Evolutionary conservation across 1,140 invertebrate genomes (phyloP).

Genomic region (Bactericera cockerelli): DNA sequence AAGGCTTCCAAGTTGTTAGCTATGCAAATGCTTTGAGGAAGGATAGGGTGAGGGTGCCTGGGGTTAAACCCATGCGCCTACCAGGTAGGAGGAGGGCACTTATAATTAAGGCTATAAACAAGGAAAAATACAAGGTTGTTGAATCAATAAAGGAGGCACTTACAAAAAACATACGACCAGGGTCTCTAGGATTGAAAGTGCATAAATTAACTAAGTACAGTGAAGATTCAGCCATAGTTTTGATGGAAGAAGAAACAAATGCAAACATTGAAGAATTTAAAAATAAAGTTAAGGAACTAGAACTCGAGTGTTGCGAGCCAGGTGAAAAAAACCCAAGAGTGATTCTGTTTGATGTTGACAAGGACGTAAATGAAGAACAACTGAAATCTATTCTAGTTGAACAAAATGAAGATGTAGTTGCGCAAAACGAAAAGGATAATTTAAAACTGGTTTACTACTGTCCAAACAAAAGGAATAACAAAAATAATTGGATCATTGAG

Average conservation of each 20-base stretch:
- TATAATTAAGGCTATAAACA: not conserved
- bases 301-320: not conserved
- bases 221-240: not conserved
- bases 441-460: not conserved
- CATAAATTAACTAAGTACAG: not conserved
- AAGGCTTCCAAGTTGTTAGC: not conserved
- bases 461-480: not conserved
- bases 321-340: constrained; percentile 9
- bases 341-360: constrained; percentile 6
- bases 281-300: not conserved
- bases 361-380: not conserved
- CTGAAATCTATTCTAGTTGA: not conserved
- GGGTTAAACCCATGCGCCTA: not conserved
- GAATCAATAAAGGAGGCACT: not conserved
- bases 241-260: not conserved
- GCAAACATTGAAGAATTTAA: not conserved
- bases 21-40: not conserved
- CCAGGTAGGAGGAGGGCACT: not conserved
- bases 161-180: too few species aligned
- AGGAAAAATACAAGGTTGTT: not conserved
- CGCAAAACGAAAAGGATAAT: not conserved
- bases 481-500: constrained; percentile 1
- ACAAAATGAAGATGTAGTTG: not conserved
- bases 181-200: not conserved
- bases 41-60: not conserved